Percentiles rank a stretch among this genome's conserved stretches.
Conservation (phyloP, 2,888 invertebrate genomes). For the Apantesis nais region DNA sequence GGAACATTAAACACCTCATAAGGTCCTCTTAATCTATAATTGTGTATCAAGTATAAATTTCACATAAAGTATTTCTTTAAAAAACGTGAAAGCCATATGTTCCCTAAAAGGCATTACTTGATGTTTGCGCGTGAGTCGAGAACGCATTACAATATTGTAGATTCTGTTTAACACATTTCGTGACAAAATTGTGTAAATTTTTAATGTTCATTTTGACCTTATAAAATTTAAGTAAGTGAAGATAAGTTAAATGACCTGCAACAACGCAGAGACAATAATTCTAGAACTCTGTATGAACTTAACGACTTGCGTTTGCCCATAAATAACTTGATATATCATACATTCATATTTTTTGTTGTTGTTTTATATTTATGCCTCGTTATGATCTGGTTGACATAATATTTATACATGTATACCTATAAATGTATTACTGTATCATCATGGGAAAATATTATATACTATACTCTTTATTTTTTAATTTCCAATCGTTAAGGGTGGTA, state of each 20-base stretch:
- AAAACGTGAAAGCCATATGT: neutral
- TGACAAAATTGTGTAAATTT: slow-evolving; percentile 43
- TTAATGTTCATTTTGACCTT: slow-evolving; percentile 39
- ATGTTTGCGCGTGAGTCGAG: slow-evolving; percentile 43
- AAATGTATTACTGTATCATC: neutral
- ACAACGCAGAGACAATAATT: slow-evolving; percentile 31
- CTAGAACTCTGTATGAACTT: slow-evolving; percentile 40
- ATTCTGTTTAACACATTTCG: slow-evolving; percentile 29
- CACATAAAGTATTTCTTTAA: neutral
- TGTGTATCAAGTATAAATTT: neutral
- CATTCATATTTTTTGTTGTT: neutral
- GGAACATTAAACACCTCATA: neutral
- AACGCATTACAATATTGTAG: slow-evolving; percentile 4
- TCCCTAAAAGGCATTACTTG: slow-evolving; percentile 22
- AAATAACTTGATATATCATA: slow-evolving; percentile 27
- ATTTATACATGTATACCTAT: no score
- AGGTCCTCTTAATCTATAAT: neutral
- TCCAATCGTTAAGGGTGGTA: no score
- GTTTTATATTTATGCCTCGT: neutral
- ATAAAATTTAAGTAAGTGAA: slow-evolving; percentile 24
- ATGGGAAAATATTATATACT: no score
- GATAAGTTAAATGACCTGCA: slow-evolving; percentile 31
- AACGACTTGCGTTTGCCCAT: slow-evolving; percentile 36
- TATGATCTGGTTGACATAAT: neutral
- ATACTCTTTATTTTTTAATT: no score